Evolutionary conservation across 2,797 vertebrate species (phyloP), one percentile per base, ranked within the genome.

Genomic region (Platyrinchus mystaceus): DNA sequence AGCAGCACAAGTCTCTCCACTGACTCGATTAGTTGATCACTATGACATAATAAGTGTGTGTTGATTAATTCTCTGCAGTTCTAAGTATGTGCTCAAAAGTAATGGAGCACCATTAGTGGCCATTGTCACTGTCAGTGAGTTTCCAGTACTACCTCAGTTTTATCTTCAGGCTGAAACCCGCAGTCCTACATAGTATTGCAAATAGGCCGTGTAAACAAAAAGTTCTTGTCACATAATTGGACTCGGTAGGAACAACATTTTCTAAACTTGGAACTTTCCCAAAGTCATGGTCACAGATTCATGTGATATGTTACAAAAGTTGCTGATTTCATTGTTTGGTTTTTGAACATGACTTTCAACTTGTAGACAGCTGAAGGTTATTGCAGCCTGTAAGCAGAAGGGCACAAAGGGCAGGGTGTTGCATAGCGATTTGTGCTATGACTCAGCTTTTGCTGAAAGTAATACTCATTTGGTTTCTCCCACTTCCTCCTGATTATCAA

Each of bases 291-390:
- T 87, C 78, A 91, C 55, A 89, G 82, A 63, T 84, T 62, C 96
- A 90, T 96, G 96, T 97, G 96, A 96, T 64, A 56, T 34, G 24
- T 96, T 96, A 93, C 93, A 92, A 47, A 87, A 96, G 90, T 73
- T 95, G 94, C 93, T 88, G 88, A 89, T 81, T 46, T 92, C 93
- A 93, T 85, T 80, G 83, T 92, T 94, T 93, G 92, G 20, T 91
- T 92, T 96, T 89, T 76, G 93, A 96, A n/a, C 82, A 75, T 55
- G 95, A 92, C 94, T 96, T 87, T 90, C 49, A 62, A 68, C 81
- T 92, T 96, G 89, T 87, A 91, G 87, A 81, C 93, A 58, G 43
- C 43, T 36, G 55, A 63, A 81, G 43, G 37, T 80, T 90, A 37
- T 43, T 63, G 79, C 43, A 85, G 71, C 84, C 88, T 34, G 19